A percentile compares a stretch with the other conserved stretches of the same genome.
Evolutionary conservation across 1,140 invertebrate species (phyloP).

Genomic region (Monomorium pharaonis): DNA sequence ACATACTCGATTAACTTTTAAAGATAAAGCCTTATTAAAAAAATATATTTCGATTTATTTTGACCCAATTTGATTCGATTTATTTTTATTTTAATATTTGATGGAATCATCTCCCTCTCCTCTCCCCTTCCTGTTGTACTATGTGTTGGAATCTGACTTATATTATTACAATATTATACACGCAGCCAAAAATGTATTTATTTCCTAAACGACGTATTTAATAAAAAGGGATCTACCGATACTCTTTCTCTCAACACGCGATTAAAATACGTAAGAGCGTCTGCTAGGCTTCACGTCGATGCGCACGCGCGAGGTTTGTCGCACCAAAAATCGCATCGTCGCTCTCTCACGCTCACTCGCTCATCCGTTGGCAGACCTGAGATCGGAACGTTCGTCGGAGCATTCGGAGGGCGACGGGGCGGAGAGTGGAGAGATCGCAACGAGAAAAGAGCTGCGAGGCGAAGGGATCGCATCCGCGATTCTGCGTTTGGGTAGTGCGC

Average conservation of each 20-base stretch:
- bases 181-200: not conserved
- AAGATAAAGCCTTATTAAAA: no score
- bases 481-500: conserved; percentile 47
- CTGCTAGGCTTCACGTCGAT: not conserved
- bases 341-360: not conserved
- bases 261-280: not conserved
- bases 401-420: not conserved
- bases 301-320: not conserved
- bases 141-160: no score
- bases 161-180: no score
- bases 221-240: not conserved
- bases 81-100: no score
- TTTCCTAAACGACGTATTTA: not conserved
- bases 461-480: conserved; percentile 38
- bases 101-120: no score
- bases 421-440: conserved; percentile 58
- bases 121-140: no score
- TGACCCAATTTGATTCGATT: no score
- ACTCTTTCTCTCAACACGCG: not conserved
- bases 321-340: not conserved
- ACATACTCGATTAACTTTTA: no score
- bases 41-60: no score
- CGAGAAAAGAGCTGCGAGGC: conserved; percentile 62
- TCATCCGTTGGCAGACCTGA: conserved; percentile 39
- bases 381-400: conserved; percentile 22